These are phyloP conservation scores for Conus betulinus DNA, from an alignment of 1,140 invertebrate genomes.

Conservation along the genomic window DNA sequence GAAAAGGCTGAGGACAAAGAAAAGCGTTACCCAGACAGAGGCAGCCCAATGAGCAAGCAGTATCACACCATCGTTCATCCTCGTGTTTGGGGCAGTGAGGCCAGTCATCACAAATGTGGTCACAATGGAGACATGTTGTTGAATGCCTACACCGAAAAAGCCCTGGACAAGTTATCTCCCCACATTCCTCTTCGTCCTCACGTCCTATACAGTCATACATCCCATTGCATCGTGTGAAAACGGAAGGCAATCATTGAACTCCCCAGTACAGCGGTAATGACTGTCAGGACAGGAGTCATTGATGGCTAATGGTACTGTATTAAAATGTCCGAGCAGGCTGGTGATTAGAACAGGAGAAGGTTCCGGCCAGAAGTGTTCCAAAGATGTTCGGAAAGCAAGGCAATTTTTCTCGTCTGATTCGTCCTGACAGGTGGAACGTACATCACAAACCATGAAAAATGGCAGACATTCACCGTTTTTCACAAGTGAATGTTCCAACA, in stretches of 20 bases:
- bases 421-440: background rate
- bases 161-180: conserved; percentile 28
- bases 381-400: too few species aligned
- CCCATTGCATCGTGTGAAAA: background rate
- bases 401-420: background rate
- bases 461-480: background rate
- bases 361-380: too few species aligned
- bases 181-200: background rate
- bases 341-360: too few species aligned
- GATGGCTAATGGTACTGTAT: background rate
- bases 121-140: background rate
- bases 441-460: background rate
- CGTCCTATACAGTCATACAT: background rate
- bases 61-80: conserved; percentile 34
- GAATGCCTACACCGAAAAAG: conserved; percentile 23
- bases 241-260: too few species aligned
- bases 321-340: background rate
- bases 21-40: background rate
- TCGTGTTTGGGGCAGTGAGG: conserved; percentile 7
- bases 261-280: too few species aligned
- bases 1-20: background rate
- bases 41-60: conserved; percentile 45
- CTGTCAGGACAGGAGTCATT: too few species aligned
- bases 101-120: too few species aligned
- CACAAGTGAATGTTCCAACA: too few species aligned